Percentiles rank a stretch among this genome's conserved stretches.
phyloP scores from a whole-genome alignment of 1,140 invertebrate species.

The Zaprionus davidi region DNA sequence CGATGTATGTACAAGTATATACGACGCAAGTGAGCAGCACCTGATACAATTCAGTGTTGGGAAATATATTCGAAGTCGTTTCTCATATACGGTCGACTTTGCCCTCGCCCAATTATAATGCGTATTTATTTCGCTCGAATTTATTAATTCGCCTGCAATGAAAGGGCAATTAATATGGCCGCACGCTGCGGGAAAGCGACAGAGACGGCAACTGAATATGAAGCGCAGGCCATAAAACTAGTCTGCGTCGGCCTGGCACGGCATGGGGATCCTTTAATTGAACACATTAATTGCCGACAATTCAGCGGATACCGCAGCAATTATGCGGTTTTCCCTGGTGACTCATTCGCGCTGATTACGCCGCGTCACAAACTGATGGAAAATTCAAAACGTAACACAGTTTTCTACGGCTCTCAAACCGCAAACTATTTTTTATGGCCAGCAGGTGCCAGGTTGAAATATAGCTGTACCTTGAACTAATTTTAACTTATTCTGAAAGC shows the following conservation, averaged over 20 bases:
- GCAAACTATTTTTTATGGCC: slow-evolving; percentile 3
- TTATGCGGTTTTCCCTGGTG: slow-evolving; percentile 6
- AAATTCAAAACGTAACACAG: slow-evolving; percentile 2
- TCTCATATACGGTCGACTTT: background rate
- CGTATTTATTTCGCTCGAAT: slow-evolving; percentile 3
- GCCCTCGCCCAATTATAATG: background rate
- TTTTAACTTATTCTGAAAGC: background rate
- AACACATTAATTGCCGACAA: slow-evolving; percentile 5
- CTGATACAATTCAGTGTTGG: background rate
- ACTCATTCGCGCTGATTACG: slow-evolving; percentile 6
- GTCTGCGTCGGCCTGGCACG: background rate
- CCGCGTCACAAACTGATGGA: slow-evolving; percentile 2
- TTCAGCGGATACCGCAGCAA: slow-evolving; percentile 6
- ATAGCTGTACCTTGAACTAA: background rate
- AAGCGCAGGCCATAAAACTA: background rate
- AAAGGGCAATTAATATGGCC: slow-evolving; percentile 7
- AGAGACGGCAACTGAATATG: background rate
- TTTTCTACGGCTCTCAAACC: background rate
- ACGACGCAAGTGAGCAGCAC: background rate
- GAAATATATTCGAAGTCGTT: background rate
- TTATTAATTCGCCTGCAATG: slow-evolving; percentile 2
- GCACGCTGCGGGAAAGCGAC: slow-evolving; percentile 1
- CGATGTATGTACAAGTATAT: too few species aligned
- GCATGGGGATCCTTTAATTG: slow-evolving; percentile 3
- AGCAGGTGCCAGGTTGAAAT: background rate